These are phyloP conservation scores for Cheilosia vulpina DNA, from an alignment of 2,888 invertebrate genomes.

Conservation along the genomic window DNA sequence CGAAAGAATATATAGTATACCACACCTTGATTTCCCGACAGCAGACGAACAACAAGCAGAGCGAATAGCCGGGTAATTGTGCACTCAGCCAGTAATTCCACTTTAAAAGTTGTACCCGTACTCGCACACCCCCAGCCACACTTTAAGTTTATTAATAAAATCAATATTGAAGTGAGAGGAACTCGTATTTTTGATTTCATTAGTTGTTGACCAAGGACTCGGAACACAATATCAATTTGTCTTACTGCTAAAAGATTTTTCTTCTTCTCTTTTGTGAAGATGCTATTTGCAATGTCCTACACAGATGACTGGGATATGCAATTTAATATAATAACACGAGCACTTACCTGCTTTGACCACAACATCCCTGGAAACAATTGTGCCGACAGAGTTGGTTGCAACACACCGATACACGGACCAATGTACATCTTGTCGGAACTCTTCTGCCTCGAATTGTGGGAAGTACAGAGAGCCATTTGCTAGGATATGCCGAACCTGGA, in stretches of 20 bases:
- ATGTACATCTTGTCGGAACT: slow-evolving; percentile 86
- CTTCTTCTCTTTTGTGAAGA: too few species aligned
- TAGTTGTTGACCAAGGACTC: too few species aligned
- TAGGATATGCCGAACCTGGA: slow-evolving; percentile 84
- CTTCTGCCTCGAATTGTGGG: slow-evolving; percentile 85
- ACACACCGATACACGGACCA: slow-evolving; percentile 85
- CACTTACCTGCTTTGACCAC: slow-evolving; percentile 84
- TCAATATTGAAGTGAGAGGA: too few species aligned
- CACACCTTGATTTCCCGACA: not conserved
- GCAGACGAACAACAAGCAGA: not conserved
- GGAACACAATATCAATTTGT: too few species aligned
- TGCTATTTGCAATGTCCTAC: not conserved
- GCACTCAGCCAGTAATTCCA: not conserved
- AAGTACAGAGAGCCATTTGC: slow-evolving; percentile 85
- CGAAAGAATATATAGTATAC: not conserved
- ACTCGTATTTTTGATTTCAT: too few species aligned
- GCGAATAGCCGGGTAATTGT: not conserved
- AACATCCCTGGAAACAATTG: slow-evolving; percentile 85
- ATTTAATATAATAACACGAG: not conserved
- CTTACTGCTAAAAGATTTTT: too few species aligned
- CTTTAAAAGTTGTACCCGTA: not conserved
- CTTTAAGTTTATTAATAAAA: too few species aligned
- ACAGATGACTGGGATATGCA: not conserved
- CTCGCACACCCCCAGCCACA: not conserved
- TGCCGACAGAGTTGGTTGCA: slow-evolving; percentile 84